Evolutionary conservation across 2,113 vertebrate species (phyloP), one percentile per base, ranked within the genome.

Genomic region (Perca flavescens): DNA sequence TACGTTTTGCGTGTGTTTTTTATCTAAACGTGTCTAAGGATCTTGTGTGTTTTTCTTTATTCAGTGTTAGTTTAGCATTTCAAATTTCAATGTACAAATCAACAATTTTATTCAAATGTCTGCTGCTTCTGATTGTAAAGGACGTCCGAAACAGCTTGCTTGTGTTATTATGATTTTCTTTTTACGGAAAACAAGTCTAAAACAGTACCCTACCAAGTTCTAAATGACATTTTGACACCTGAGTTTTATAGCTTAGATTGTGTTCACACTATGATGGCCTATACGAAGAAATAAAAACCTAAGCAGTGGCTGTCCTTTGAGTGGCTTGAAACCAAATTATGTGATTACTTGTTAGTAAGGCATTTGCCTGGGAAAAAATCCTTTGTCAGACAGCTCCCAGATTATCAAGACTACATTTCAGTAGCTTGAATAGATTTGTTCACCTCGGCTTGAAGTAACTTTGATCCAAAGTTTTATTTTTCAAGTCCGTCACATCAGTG

Each of bases 331-430:
- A 84, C 61, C 75, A 72, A 77, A 84, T 80, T 5, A 67, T 77
- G 63, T 64, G n/a, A 76, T 68, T 36, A 36, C 60, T 65, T 82
- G 17, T 66, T 77, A 63, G 61, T 68, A 13, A 65, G 49, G 14
- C 19, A 83, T 75, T 86, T 81, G 87, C 76, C 70, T 80, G 47
- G 63, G 78, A 84, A 84, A 85, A 88, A 89, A 91, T 96, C 96
- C 96, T 95, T 94, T 97, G 97, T 98, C 97, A 97, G 97, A 99
- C 97, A 96, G 96, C 97, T 96, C 89, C 93, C 96, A 96, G 91
- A 73, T 91, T 83, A 90, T 80, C 1, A 86, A 77, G 86, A 93
- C 74, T 85, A 36, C 66, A n/a, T 67, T 28, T 73, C 14, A 22
- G 67, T 81, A 82, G 74, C 64, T 64, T 60, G 10, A 76, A 16